These are phyloP conservation scores for Bradypus variegatus DNA, from an alignment of 2,797 vertebrate species.

Conservation along the genomic window DNA sequence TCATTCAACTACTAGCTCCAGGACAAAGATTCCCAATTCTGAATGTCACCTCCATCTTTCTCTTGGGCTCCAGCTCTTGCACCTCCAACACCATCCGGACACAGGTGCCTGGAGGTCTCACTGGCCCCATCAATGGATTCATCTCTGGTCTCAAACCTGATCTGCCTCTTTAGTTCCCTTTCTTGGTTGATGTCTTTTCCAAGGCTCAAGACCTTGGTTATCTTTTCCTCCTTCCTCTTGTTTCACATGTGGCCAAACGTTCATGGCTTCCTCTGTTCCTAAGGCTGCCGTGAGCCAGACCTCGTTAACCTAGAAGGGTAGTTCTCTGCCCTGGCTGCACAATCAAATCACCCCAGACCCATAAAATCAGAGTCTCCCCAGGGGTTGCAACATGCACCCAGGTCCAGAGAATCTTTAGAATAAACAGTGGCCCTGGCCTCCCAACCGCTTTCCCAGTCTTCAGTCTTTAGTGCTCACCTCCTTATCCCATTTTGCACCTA, in stretches of 20 bases:
- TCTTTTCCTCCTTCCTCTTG: background rate
- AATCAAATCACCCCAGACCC: background rate
- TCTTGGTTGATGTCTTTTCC: background rate
- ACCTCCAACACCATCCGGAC: background rate
- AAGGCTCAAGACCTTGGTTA: background rate
- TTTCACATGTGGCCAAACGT: background rate
- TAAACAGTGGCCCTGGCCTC: background rate
- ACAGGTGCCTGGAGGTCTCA: background rate
- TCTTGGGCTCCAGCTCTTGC: background rate
- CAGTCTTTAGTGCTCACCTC: background rate
- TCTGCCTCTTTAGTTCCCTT: background rate
- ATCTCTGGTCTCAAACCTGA: background rate
- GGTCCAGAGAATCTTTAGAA: background rate
- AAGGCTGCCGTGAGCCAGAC: background rate
- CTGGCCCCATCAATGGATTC: background rate
- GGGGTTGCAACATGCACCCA: background rate
- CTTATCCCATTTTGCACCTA: background rate
- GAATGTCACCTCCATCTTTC: background rate
- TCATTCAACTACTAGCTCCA: no score
- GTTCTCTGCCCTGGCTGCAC: background rate
- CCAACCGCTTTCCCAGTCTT: background rate
- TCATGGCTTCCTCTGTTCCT: background rate
- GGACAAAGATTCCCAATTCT: background rate
- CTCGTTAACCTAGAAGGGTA: accelerated
- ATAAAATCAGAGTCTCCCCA: background rate